Evolutionary conservation across 2,113 vertebrate species (phyloP).

Genomic region (Rhinoptilus africanus): DNA sequence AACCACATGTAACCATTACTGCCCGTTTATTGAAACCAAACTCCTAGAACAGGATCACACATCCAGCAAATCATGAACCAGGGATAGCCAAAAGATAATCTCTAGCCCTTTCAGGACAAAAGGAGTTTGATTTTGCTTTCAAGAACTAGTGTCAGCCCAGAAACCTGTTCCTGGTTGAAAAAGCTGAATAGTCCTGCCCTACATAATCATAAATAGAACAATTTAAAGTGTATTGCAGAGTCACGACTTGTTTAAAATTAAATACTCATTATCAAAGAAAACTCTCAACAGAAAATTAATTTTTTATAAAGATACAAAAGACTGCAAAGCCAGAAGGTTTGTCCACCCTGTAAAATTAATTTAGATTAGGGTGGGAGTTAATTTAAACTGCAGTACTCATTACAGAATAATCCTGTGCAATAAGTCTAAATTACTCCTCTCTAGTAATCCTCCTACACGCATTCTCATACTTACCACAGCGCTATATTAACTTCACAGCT

Average conservation of each 20-base stretch:
- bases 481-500: not conserved
- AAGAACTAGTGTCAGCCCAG: not conserved
- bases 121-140: not conserved
- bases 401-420: not conserved
- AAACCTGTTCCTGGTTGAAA: not conserved
- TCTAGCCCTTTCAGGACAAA: not conserved
- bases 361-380: not conserved
- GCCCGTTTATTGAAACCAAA: not conserved
- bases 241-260: not conserved
- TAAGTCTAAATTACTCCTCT: not conserved
- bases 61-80: not conserved
- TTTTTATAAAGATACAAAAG: not conserved
- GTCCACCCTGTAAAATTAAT: not conserved
- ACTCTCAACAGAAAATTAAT: not conserved
- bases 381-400: not conserved
- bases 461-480: not conserved
- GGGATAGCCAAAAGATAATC: not conserved
- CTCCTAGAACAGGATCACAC: not conserved
- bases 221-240: not conserved
- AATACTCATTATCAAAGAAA: not conserved
- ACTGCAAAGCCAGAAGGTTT: not conserved
- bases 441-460: not conserved
- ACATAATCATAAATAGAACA: not conserved
- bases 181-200: not conserved
- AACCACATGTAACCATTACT: not conserved